Conservation (phyloP, 1,140 invertebrate genomes). For the Hypsibius dujardini region DNA sequence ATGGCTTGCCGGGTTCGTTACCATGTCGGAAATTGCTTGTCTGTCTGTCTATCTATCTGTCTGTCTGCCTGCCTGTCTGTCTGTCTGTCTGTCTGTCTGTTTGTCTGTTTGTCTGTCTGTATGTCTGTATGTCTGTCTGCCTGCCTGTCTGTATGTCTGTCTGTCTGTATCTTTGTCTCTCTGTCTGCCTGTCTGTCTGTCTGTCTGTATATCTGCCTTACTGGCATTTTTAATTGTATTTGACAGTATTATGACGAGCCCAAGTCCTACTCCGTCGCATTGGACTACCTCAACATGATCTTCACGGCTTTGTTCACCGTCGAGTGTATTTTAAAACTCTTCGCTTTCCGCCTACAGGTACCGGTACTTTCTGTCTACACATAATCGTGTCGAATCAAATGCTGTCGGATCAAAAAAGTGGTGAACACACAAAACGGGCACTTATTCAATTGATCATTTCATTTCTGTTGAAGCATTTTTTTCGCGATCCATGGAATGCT, state of each 20-base stretch:
- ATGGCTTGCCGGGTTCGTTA: slow-evolving; percentile 56
- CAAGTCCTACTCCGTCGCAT: slow-evolving; percentile 64
- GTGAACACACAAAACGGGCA: too few species aligned
- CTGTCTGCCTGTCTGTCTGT: too few species aligned
- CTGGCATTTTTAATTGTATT: slow-evolving; percentile 18
- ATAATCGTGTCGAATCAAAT: too few species aligned
- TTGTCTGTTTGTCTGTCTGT: too few species aligned
- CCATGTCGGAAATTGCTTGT: slow-evolving; percentile 13
- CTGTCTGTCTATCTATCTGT: too few species aligned
- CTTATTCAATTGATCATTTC: not conserved
- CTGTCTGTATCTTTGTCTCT: too few species aligned
- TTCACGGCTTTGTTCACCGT: slow-evolving; percentile 86
- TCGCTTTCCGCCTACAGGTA: not conserved
- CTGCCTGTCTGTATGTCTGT: too few species aligned
- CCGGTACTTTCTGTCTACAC: too few species aligned
- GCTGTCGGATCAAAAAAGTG: too few species aligned
- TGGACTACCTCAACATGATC: slow-evolving; percentile 85
- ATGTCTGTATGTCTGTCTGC: too few species aligned
- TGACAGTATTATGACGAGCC: slow-evolving; percentile 68
- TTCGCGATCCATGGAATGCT: slow-evolving; percentile 83
- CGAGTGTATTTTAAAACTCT: slow-evolving; percentile 19
- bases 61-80: too few species aligned
- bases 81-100: too few species aligned
- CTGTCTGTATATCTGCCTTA: not conserved
- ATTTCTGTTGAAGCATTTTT: slow-evolving; percentile 55